Base-by-base conservation (phyloP, 35 echinoderm and acorn worm genomes). In the Amphiura filiformis region DNA sequence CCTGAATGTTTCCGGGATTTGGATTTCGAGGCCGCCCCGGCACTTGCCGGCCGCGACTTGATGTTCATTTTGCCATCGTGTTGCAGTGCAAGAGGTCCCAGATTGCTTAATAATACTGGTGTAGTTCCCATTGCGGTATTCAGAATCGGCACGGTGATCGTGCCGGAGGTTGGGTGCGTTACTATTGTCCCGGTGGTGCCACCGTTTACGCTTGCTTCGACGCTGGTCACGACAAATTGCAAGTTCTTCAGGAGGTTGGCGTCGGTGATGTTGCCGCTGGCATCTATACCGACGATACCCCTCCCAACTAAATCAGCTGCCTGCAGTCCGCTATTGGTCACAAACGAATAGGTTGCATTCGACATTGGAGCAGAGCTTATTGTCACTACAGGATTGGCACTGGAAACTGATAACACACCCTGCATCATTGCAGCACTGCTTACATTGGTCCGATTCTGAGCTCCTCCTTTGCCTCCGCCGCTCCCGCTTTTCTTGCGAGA, bases 31-130 rank as follows among this genome's bases (percentile, higher is more conserved):
- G 38, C 78, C 17, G 56, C 77, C 20, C 77, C 77, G 4, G 86
- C 77, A 78, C 86, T 88, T 78, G 88, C 88, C 86, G 94, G 87
- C 87, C 94, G 86, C 0, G 94, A 96, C 39, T 96, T 96, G 82
- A 96, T 89, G 52, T 96, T 96, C 94, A 96, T 89, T 78, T 96
- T 96, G 47, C 94, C 75, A 75, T 96, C 94, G 64, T 96, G 90
- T n/a, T 49, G 85, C n/a, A 92, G 83, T 31, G 91, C 88, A 39
- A 96, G 65, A 13, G 86, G 90, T 44, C 94, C 94, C 39, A 96
- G 61, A 76, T 92, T 89, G 35, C 94, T 87, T 20, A 96, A 87
- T 23, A 96, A 79, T 31, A 92, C 42, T 36, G 86, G 90, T 20
- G 86, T 85, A 39, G 64, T 89, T 33, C 90, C 94, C 0, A 96